Conservation (phyloP, 2,888 invertebrate genomes). For the Lycia hirtaria region DNA sequence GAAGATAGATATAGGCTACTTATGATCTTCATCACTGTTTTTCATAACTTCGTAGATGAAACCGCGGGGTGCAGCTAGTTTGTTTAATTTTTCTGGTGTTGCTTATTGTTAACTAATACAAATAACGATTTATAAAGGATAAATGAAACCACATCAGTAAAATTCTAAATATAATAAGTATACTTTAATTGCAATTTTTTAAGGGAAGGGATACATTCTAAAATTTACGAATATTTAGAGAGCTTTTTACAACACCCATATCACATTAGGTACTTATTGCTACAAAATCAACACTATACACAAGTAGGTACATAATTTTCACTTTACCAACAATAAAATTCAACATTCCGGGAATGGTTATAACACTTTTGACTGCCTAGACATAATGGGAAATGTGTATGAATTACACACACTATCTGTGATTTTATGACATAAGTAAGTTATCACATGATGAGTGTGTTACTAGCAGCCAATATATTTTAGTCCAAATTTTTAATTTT, state of each 20-base stretch:
- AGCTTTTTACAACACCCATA: conserved; percentile 82
- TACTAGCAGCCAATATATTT: no score
- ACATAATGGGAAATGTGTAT: no score
- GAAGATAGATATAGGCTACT: no score
- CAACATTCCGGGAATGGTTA: conserved; percentile 71
- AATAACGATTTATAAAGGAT: not conserved
- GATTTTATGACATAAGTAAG: no score
- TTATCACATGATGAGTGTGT: no score
- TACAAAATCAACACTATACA: conserved; percentile 78
- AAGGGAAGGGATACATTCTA: conserved; percentile 50
- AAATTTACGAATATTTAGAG: conserved; percentile 73
- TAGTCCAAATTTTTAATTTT: conserved; percentile 46
- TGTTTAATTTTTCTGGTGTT: no score
- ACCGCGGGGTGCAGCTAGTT: no score
- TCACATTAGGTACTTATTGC: conserved; percentile 77
- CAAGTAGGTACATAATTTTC: conserved; percentile 53
- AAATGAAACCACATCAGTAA: conserved; percentile 29
- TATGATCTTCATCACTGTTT: no score
- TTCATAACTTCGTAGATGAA: no score
- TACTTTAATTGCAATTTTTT: conserved; percentile 45
- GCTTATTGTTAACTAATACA: no score
- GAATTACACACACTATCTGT: no score
- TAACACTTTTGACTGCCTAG: no score
- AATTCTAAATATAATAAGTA: conserved; percentile 38
- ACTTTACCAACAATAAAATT: conserved; percentile 64